Evolutionary conservation across 2,888 invertebrate species (phyloP), one percentile per base, ranked within the genome.

Genomic region (Caenorhabditis plicata): DNA sequence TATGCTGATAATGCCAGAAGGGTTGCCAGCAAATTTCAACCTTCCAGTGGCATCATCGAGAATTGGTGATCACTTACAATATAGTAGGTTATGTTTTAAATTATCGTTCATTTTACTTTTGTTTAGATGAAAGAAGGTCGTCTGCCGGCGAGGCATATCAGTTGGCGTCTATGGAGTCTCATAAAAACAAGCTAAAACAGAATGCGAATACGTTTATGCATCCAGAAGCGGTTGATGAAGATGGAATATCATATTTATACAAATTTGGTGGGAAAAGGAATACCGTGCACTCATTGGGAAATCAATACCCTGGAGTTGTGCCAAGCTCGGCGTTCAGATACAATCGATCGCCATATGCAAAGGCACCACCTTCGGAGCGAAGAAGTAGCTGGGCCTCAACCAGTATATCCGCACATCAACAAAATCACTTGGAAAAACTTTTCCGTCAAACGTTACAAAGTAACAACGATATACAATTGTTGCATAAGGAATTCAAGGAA

Each of bases 331-430:
- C 70, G 48, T 56, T 53, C 0, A 36, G 68, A 13, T 73, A 69
- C 41, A 49, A 48, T 36, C 49, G 74, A 44, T 67, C 67, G 33
- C 73, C 77, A 2, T 74, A 76, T 41, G 23, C 71, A 9, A 69
- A 69, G 44, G 61, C 64, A 15, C 58, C 64, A 20, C 63, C 64
- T 9, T 43, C 58, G 8, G 66, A 66, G 53, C 39, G 78, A 25
- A 47, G 78, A 36, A 76, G 77, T 52, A 75, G 75, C 54, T 78
- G 78, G 78, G 76, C 78, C 9, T 73, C 77, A 1, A 62, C 75
- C 2, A 55, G 70, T 0, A 52, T 77, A 8, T 73, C 67, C 22
- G 54, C 66, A 3, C 74, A 74, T 32, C 78, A 78, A 26, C 71
- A 74, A 32, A 58, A 56, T 15, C 68, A 74, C 44, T 55, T 78